Evolutionary conservation across 2,888 invertebrate genomes (phyloP).

Genomic region (Caenorhabditis sinica): DNA sequence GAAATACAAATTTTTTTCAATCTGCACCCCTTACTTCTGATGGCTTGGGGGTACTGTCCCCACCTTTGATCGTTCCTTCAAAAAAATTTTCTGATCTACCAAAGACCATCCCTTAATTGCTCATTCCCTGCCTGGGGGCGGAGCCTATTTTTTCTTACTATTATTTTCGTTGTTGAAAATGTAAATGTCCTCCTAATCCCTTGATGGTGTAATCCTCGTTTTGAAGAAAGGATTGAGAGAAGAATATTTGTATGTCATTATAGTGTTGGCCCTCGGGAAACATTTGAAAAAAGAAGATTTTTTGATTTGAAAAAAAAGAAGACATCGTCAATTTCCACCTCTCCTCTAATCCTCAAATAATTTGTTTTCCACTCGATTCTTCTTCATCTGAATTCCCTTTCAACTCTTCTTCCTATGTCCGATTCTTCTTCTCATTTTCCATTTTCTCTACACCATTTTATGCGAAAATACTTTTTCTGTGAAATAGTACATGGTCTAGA

Average conservation of each 20-base stretch:
- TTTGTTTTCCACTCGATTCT: constrained; percentile 35
- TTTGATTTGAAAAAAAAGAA: background rate
- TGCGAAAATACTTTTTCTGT: background rate
- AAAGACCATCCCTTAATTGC: constrained; percentile 18
- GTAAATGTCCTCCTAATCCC: constrained; percentile 4
- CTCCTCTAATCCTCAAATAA: constrained; percentile 51
- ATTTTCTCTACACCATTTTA: constrained; percentile 5
- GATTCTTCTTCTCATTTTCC: background rate
- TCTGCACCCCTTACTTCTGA: background rate
- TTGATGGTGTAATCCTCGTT: constrained; percentile 13
- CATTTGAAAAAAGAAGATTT: background rate
- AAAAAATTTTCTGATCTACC: background rate
- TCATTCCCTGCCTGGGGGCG: constrained; percentile 11
- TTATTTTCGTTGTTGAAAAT: too few relatives aligned
- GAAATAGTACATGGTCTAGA: constrained; percentile 3
- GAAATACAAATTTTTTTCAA: too few relatives aligned
- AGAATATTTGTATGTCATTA: constrained; percentile 1
- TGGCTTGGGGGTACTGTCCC: background rate
- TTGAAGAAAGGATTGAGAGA: background rate
- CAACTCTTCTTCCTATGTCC: background rate
- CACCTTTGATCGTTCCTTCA: background rate
- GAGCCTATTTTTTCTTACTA: constrained; percentile 1
- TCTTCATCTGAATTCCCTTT: background rate
- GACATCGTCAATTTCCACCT: constrained; percentile 3
- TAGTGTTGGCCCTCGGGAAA: constrained; percentile 4